phyloP scores from a whole-genome alignment of 2,888 invertebrate genomes.

The Aelia acuminata region DNA sequence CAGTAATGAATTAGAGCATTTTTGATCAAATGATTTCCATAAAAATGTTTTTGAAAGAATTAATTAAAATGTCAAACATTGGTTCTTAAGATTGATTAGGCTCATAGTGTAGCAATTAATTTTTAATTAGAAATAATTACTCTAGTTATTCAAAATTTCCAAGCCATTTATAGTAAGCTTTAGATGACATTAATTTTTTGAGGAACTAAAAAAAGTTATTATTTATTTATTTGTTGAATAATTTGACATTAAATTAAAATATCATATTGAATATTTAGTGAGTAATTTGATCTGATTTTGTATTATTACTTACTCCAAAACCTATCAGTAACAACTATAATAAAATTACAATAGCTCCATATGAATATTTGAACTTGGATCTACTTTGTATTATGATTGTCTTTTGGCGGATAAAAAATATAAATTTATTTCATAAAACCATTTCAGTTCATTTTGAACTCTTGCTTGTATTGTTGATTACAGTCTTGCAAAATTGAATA shows the following conservation, averaged over 20 bases:
- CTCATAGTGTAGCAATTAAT: background rate
- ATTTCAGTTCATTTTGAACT: background rate
- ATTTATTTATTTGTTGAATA: background rate
- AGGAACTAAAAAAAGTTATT: background rate
- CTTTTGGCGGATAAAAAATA: background rate
- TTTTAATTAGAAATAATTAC: background rate
- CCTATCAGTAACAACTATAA: background rate
- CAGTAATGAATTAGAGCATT: background rate
- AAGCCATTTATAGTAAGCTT: background rate
- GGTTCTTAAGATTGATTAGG: background rate
- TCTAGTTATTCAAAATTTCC: background rate
- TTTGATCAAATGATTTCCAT: background rate
- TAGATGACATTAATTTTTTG: background rate
- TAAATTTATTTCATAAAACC: background rate
- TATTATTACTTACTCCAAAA: background rate
- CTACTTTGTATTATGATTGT: background rate
- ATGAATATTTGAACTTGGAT: background rate
- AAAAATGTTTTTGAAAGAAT: background rate
- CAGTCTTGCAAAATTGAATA: constrained; percentile 13
- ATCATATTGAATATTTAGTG: background rate
- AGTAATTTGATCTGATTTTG: background rate
- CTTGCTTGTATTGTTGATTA: background rate
- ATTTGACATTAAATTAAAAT: background rate
- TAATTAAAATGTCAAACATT: background rate
- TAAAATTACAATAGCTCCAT: background rate